Percentiles rank a stretch among this genome's conserved stretches.
Evolutionary conservation across 2,113 vertebrate genomes (phyloP).

Genomic region (Martes martes): DNA sequence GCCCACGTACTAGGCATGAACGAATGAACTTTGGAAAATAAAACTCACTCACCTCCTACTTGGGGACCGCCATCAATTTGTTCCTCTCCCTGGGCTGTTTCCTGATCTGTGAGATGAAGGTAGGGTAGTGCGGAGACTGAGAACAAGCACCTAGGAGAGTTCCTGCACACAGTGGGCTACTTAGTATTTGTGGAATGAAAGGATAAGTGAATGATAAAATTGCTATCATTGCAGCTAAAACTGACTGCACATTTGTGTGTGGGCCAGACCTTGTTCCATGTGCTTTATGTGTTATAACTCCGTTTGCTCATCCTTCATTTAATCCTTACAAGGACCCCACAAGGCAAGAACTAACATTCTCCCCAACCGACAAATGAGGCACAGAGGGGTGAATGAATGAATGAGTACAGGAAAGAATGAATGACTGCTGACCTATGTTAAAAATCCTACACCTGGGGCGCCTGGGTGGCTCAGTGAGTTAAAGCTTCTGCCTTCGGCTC

Average conservation of each 20-base stretch:
- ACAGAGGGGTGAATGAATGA: background rate
- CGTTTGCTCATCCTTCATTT: background rate
- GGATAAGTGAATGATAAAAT: background rate
- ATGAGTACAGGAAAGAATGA: background rate
- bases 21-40: background rate
- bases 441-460: background rate
- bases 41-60: background rate
- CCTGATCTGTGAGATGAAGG: background rate
- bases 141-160: background rate
- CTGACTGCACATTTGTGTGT: background rate
- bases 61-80: background rate
- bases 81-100: background rate
- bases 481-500: too few relatives aligned
- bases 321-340: background rate
- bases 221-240: background rate
- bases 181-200: background rate
- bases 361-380: background rate
- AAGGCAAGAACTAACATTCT: background rate
- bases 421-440: background rate
- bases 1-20: background rate
- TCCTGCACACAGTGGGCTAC: background rate
- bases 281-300: background rate
- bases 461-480: too few relatives aligned
- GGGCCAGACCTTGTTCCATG: background rate
- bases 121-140: background rate